Base-by-base conservation (phyloP, 2,888 invertebrate species). In the Catocala sponsa region DNA sequence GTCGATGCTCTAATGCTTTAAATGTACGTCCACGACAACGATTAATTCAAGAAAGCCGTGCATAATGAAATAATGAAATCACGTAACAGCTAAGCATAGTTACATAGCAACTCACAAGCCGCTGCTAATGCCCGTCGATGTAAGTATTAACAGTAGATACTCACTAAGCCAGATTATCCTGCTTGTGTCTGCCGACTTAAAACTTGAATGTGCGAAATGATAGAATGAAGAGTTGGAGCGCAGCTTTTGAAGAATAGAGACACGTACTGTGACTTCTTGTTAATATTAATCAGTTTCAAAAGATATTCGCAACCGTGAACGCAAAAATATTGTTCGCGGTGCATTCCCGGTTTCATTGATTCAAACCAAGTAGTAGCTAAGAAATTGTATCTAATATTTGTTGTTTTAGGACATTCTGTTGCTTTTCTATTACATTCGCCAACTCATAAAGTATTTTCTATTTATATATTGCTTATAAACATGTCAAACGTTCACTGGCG, bases 221-320 rank as follows among this genome's bases (percentile, higher is more conserved):
- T 68, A 63, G 64, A 59, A 38, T 66, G 67, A 61, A 68, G 63
- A 72, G 76, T 70, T 42, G 48, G 25, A 13, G 47, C 41, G 59
- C 70, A 62, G 52, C 68, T 70, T 50, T 43, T 77, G 76, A 62
- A 63, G 47, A 80, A 75, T 63, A 62, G 65, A 70, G 65, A 72
- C 86, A 87, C 87, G 88, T 85, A 80, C 71, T 58, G 63, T 72
- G 75, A 80, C 80, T 78, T 72, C 80, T 80, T 74, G 76, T 86
- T 82, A 86, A 90, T 90, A 89, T 86, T 85, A 85, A 89, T 85
- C 63, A 70, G 66, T 54, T 38, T 55, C 44, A 62, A 70, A 69
- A 55, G 59, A 64, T 71, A 60, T 55, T 46, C 58, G 63, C 62
- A 63, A 68, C 69, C 67, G 35, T 38, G 66, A 68, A 75, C 71